Conservation (phyloP, 2,888 invertebrate genomes). For the Cheilosia soror region DNA sequence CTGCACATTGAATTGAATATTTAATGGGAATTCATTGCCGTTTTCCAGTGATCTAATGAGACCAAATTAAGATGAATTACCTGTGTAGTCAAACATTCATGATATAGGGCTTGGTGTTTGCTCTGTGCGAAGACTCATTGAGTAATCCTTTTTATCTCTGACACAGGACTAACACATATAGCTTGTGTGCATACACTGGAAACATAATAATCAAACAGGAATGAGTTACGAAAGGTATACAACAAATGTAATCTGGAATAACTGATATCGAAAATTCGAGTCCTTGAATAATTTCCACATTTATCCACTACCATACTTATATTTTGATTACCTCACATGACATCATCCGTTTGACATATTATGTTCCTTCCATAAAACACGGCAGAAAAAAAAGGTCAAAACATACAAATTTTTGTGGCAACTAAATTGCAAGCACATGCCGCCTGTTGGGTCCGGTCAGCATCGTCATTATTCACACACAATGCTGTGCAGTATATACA, state of each 20-base stretch:
- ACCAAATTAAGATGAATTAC: conserved; percentile 70
- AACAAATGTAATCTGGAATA: background rate
- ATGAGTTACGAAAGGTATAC: too few relatives aligned
- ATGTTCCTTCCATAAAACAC: conserved; percentile 12
- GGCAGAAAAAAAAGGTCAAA: conserved; percentile 1
- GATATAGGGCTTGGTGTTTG: conserved; percentile 15
- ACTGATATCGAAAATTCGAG: background rate
- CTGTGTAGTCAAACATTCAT: conserved; percentile 43
- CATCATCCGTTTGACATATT: conserved; percentile 47
- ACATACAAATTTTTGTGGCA: conserved; percentile 10
- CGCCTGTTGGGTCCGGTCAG: background rate
- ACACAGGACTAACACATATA: background rate
- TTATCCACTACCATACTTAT: background rate
- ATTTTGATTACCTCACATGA: conserved; percentile 45
- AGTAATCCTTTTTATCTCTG: conserved; percentile 2
- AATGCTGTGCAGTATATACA: background rate
- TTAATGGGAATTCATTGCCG: conserved; percentile 66
- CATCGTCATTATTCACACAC: conserved; percentile 1
- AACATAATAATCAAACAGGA: background rate
- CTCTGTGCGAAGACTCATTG: background rate
- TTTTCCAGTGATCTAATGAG: conserved; percentile 69
- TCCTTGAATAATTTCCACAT: background rate
- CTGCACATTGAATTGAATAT: conserved; percentile 60
- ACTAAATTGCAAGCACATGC: conserved; percentile 10
- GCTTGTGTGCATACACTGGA: background rate